Percentiles rank a stretch among this genome's conserved stretches.
Conservation (phyloP, 2,888 invertebrate genomes). For the Cataglyphis livida region DNA sequence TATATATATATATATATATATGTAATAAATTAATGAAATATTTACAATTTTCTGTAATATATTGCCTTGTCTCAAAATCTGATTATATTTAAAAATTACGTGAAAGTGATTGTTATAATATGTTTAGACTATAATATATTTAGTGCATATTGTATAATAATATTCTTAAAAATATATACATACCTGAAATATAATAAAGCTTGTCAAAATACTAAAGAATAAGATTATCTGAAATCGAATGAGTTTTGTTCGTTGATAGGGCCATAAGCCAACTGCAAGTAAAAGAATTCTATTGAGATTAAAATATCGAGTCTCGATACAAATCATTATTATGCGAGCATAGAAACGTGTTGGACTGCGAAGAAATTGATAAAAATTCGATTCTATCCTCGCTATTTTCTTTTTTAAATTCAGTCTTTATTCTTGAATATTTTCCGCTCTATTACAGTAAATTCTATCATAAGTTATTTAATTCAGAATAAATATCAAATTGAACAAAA, state of each 20-base stretch:
- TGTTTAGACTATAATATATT: no score
- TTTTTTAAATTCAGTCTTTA: neutral
- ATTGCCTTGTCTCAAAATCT: no score
- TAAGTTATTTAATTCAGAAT: neutral
- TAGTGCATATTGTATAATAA: no score
- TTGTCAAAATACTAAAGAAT: neutral
- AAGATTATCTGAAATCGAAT: neutral
- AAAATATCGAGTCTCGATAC: neutral
- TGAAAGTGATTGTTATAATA: no score
- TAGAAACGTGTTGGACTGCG: neutral
- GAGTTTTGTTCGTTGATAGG: neutral
- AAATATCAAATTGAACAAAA: neutral
- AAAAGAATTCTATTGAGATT: neutral
- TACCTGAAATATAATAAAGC: constrained; percentile 23
- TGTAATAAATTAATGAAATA: no score
- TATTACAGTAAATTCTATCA: neutral
- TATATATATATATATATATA: no score
- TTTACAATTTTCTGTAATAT: no score
- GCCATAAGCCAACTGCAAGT: constrained; percentile 23
- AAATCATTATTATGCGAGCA: neutral
- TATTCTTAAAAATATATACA: neutral
- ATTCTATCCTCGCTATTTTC: neutral
- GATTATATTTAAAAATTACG: no score
- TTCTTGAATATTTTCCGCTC: neutral
- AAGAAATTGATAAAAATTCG: neutral